Base-by-base conservation (phyloP, 2,888 invertebrate species). In the Ceriagrion tenellum region DNA sequence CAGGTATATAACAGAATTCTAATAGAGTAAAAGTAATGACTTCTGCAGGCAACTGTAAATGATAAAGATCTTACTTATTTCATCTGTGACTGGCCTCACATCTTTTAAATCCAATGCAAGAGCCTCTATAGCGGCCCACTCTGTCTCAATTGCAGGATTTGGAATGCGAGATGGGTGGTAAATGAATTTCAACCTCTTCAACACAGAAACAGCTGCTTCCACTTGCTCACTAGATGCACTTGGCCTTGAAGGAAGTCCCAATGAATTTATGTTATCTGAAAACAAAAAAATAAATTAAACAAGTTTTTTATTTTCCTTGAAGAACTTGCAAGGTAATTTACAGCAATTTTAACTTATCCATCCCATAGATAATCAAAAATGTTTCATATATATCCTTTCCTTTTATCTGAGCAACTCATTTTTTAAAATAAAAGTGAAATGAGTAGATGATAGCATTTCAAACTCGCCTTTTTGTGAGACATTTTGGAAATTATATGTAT, bases 61-160 rank as follows among this genome's bases (percentile, higher is more conserved):
- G 56, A 20, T 30, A 55, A 30, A 90, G 18, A 63, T 63, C 69
- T 93, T 59, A 93, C 93, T 69, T 47, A 93, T 74, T 93, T 93
- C 69, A 93, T 93, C 93, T 3, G 18, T 16, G 35, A 93, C 93
- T 1, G 23, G 23, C 55, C 69, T 93, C 16, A 63, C n/a, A 47
- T 63, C 20, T 40, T 35, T 23, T 2, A 3, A 23, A 0, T 93
- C 93, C 69, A 93, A 74, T 13, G 93, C 93, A 69, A 93, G 47
- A 10, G 93, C 93, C 74, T 93, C 93, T 26, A 93, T 47, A 3
- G 93, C 93, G 2, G 93, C 93, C 93, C 93, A 93, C 16, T 74
- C 47, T 35, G 69, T 69, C n/a, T 93, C 74, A 55, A 16, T 26
- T 47, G 63, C 93, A 93, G 93, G 93, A 40, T 93, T 69, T 93